These are phyloP conservation scores for Plectropomus leopardus DNA, from an alignment of 2,113 vertebrate species.

Conservation along the genomic window DNA sequence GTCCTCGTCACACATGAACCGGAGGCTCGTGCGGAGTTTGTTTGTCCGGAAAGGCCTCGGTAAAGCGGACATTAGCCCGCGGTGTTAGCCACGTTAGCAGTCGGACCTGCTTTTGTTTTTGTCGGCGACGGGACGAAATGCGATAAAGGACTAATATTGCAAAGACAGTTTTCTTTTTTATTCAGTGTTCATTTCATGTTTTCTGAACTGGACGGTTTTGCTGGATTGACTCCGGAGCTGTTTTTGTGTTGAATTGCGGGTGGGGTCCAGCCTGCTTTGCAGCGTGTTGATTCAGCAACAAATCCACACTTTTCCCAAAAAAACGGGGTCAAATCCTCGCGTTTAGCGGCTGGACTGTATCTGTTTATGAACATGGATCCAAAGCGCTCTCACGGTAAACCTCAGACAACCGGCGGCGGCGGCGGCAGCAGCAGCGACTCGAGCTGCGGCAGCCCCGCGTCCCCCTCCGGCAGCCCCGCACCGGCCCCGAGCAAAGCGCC, in stretches of 20 bases:
- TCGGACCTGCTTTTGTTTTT: conserved; percentile 60
- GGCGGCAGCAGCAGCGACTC: conserved; percentile 75
- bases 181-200: too few species aligned
- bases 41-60: conserved; percentile 1
- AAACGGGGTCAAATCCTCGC: neutral
- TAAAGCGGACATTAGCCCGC: conserved; percentile 30
- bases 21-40: neutral
- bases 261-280: neutral
- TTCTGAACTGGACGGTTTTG: neutral
- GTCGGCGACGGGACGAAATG: neutral
- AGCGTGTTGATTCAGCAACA: neutral
- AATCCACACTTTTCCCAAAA: neutral
- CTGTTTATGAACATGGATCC: conserved; percentile 67
- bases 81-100: conserved; percentile 69
- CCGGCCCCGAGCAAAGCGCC: conserved; percentile 30
- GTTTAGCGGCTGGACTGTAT: neutral
- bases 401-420: conserved; percentile 50
- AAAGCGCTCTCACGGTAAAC: conserved; percentile 43
- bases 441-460: conserved; percentile 81
- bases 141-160: neutral
- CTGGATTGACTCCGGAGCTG: neutral
- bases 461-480: conserved; percentile 75
- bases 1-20: neutral
- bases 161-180: neutral
- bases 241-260: neutral